Conservation (phyloP, 1,140 invertebrate species). For the Bicyclus anynana region DNA sequence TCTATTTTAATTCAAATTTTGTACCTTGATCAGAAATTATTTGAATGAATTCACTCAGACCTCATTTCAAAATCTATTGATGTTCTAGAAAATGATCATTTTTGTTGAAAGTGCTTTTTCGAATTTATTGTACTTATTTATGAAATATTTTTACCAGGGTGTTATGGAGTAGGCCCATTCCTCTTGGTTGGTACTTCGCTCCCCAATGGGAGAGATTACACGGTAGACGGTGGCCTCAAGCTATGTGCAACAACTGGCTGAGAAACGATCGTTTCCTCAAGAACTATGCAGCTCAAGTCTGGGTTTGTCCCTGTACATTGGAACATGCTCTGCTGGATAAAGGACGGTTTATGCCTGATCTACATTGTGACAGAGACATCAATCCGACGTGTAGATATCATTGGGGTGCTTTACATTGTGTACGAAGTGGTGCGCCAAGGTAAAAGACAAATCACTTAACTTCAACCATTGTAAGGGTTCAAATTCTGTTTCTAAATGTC, state of each 20-base stretch:
- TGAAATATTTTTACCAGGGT: conserved; percentile 72
- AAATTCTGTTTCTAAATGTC: no score
- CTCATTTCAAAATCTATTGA: no score
- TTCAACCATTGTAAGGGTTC: not conserved
- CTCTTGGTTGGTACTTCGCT: conserved; percentile 94
- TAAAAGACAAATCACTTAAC: conserved; percentile 74
- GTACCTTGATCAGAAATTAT: no score
- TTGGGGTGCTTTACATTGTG: conserved; percentile 92
- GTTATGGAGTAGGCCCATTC: conserved; percentile 94
- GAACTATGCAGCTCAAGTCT: conserved; percentile 91
- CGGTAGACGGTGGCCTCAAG: conserved; percentile 87
- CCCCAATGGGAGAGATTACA: conserved; percentile 90
- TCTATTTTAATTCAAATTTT: no score
- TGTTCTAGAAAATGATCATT: no score
- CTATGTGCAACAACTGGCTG: conserved; percentile 92
- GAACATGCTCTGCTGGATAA: conserved; percentile 94
- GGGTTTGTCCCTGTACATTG: conserved; percentile 94
- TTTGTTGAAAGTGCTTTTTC: no score
- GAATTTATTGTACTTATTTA: no score
- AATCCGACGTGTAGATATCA: conserved; percentile 95
- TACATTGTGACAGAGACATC: conserved; percentile 93
- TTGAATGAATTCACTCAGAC: no score
- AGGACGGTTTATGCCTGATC: conserved; percentile 94
- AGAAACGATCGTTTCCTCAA: conserved; percentile 91
- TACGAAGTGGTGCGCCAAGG: conserved; percentile 94